Conservation (phyloP, 2,797 vertebrate genomes). For the Centroberyx gerrardi region DNA sequence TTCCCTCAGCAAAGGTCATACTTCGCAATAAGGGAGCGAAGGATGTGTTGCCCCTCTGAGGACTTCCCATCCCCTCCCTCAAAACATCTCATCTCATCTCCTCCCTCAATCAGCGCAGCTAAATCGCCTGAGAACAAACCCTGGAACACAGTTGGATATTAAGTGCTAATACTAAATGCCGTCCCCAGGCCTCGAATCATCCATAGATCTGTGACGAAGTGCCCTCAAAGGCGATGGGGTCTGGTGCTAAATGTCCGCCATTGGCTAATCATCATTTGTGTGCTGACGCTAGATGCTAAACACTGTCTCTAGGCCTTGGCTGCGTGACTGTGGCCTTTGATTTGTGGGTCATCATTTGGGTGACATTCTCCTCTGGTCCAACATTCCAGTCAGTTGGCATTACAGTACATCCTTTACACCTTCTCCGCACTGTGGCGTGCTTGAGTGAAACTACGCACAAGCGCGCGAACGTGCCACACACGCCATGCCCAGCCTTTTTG, state of each 20-base stretch:
- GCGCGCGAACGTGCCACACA: constrained; percentile 13
- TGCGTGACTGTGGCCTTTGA: constrained; percentile 68
- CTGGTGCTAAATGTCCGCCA: constrained; percentile 81
- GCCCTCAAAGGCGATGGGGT: constrained; percentile 60
- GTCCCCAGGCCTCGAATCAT: constrained; percentile 70
- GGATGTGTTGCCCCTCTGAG: constrained; percentile 64
- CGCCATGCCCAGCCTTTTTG: constrained; percentile 27
- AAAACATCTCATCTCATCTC: constrained; percentile 77
- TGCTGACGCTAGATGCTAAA: constrained; percentile 69
- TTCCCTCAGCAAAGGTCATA: constrained; percentile 81
- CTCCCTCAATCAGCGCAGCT: constrained; percentile 70
- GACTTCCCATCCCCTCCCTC: constrained; percentile 56
- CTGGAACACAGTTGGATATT: constrained; percentile 63
- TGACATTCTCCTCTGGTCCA: constrained; percentile 74
- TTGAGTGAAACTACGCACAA: constrained; percentile 32
- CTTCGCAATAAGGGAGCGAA: constrained; percentile 69
- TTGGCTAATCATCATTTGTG: constrained; percentile 71
- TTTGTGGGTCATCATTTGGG: constrained; percentile 77
- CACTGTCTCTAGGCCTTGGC: constrained; percentile 70
- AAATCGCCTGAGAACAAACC: constrained; percentile 65
- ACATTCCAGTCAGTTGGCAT: constrained; percentile 54
- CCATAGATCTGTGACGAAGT: constrained; percentile 74
- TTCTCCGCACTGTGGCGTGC: constrained; percentile 41
- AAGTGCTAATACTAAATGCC: constrained; percentile 73
- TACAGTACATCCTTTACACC: constrained; percentile 64